Evolutionary conservation across 23 tunicate genomes (phyloP).

Genomic region (Trididemnum nubilum): DNA sequence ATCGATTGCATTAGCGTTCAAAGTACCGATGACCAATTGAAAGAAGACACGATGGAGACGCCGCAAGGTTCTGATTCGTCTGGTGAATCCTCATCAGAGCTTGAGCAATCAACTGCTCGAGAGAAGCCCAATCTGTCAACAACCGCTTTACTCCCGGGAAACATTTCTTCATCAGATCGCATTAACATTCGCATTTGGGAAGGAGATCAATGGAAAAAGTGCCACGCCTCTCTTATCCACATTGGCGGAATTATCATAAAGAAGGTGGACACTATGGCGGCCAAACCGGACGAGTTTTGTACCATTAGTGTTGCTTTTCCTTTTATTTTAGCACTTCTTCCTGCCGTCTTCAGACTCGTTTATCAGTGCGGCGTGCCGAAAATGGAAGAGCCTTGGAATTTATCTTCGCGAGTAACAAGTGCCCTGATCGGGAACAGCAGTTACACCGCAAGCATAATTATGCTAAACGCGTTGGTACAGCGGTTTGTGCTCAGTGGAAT

Average conservation of each 20-base stretch:
- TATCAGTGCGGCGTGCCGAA: neutral
- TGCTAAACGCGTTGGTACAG: constrained; percentile 12
- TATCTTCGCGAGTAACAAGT: neutral
- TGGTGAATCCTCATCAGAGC: neutral
- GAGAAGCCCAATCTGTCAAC: constrained; percentile 42
- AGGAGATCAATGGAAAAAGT: constrained; percentile 61
- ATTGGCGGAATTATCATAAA: constrained; percentile 84
- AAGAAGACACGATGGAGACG: neutral
- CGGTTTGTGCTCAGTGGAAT: constrained; percentile 40
- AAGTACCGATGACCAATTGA: no score
- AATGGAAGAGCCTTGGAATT: neutral
- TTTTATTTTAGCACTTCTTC: constrained; percentile 39
- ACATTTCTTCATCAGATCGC: constrained; percentile 27
- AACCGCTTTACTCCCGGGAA: constrained; percentile 63
- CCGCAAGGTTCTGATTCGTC: constrained; percentile 5
- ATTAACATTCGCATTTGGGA: constrained; percentile 82
- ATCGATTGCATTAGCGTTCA: no score
- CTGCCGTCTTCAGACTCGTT: constrained; percentile 36
- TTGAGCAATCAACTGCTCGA: no score
- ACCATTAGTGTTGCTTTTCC: constrained; percentile 31
- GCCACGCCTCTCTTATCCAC: constrained; percentile 67
- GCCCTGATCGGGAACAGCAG: neutral
- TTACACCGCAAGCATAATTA: neutral
- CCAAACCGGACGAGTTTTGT: constrained; percentile 17
- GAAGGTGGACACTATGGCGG: constrained; percentile 11